phyloP scores from a whole-genome alignment of 2,888 invertebrate genomes.

The Cryptus viduatorius region DNA sequence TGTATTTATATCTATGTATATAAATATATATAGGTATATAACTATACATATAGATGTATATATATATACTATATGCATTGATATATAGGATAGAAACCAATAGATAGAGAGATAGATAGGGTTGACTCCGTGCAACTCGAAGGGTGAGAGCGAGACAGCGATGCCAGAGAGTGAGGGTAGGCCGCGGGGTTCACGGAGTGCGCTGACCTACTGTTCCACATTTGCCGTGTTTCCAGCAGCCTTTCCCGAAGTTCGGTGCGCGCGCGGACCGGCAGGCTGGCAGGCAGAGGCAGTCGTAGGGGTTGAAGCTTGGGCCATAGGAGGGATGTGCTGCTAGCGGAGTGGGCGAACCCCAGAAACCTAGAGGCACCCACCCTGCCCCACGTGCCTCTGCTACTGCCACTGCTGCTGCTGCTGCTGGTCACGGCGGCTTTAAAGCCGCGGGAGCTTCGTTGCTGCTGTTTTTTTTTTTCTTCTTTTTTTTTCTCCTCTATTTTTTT shows the following conservation, averaged over 20 bases:
- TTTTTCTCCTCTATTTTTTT: slow-evolving; percentile 20
- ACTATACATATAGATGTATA: background rate
- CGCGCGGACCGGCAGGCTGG: slow-evolving; percentile 57
- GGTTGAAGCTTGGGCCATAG: slow-evolving; percentile 48
- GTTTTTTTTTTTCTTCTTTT: slow-evolving; percentile 12
- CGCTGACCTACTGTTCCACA: slow-evolving; percentile 84
- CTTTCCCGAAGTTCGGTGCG: slow-evolving; percentile 80
- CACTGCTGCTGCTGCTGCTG: slow-evolving; percentile 36
- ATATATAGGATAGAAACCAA: slow-evolving; percentile 48
- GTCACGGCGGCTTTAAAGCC: slow-evolving; percentile 50
- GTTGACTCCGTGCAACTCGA: slow-evolving; percentile 28
- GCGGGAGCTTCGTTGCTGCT: slow-evolving; percentile 21
- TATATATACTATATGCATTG: background rate
- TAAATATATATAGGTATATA: background rate
- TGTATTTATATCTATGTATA: slow-evolving; percentile 7
- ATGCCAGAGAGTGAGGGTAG: slow-evolving; percentile 66
- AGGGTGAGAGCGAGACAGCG: slow-evolving; percentile 54
- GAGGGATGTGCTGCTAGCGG: slow-evolving; percentile 39
- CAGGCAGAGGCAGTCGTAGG: slow-evolving; percentile 57
- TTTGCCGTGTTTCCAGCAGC: slow-evolving; percentile 82
- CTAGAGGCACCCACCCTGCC: slow-evolving; percentile 64
- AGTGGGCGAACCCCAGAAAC: slow-evolving; percentile 70
- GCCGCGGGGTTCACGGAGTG: slow-evolving; percentile 83
- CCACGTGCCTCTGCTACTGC: slow-evolving; percentile 53
- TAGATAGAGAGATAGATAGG: slow-evolving; percentile 43